Evolutionary conservation across 2,797 vertebrate species (phyloP).

Genomic region (Malacoctenus gilli): DNA sequence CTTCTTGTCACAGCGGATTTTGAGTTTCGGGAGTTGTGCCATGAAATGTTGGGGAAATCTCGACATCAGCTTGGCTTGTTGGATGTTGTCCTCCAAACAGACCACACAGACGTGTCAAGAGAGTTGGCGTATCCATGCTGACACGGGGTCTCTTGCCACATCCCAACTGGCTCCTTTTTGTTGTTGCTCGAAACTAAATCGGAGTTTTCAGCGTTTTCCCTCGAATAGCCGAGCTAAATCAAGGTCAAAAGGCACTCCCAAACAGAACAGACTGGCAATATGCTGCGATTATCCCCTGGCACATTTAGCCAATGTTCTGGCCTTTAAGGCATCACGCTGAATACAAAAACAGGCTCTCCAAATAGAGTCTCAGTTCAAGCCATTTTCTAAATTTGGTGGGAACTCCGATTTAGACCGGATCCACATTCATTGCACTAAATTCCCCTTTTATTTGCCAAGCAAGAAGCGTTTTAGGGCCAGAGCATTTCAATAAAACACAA

Average conservation of each 20-base stretch:
- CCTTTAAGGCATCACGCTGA: slow-evolving; percentile 37
- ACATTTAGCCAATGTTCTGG: slow-evolving; percentile 42
- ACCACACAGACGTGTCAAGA: slow-evolving; percentile 10
- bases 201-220: slow-evolving; percentile 38
- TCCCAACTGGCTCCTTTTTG: slow-evolving; percentile 18
- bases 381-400: slow-evolving; percentile 34
- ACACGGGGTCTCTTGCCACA: slow-evolving; percentile 14
- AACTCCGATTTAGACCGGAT: slow-evolving; percentile 50
- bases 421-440: slow-evolving; percentile 37
- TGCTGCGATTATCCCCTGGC: slow-evolving; percentile 48
- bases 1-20: no score
- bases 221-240: slow-evolving; percentile 36
- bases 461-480: slow-evolving; percentile 20
- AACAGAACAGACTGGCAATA: slow-evolving; percentile 19
- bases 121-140: slow-evolving; percentile 13
- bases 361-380: slow-evolving; percentile 49
- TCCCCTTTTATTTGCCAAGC: slow-evolving; percentile 27
- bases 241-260: slow-evolving; percentile 51
- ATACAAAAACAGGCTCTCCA: slow-evolving; percentile 36
- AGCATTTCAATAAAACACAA: slow-evolving; percentile 30
- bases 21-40: no score
- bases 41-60: no score
- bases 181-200: slow-evolving; percentile 21
- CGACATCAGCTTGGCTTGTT: slow-evolving; percentile 10
- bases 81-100: slow-evolving; percentile 13